Conservation (phyloP, 1,140 invertebrate genomes). For the Meloidogyne chitwoodi region DNA sequence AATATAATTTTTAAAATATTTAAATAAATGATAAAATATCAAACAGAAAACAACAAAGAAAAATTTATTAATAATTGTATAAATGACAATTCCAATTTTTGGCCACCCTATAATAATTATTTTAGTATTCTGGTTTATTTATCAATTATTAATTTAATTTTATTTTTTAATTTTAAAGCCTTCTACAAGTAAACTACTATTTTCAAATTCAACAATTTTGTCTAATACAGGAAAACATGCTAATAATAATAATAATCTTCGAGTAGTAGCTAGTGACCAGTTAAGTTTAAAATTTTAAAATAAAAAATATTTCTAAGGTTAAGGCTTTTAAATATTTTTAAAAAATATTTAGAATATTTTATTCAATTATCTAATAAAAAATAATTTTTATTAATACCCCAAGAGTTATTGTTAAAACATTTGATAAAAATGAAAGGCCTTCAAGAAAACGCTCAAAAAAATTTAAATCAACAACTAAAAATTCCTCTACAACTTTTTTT, state of each 20-base stretch:
- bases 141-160: background rate
- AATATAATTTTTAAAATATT: background rate
- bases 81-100: background rate
- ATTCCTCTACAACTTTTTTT: too few species aligned
- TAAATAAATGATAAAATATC: background rate
- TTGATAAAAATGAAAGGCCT: background rate
- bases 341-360: too few species aligned
- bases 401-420: too few species aligned
- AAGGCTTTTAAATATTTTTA: too few species aligned
- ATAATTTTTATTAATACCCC: too few species aligned
- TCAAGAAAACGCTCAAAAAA: background rate
- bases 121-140: background rate
- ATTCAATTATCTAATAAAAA: too few species aligned
- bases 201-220: background rate
- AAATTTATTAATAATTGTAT: background rate
- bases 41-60: background rate
- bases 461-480: background rate
- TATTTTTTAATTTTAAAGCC: background rate
- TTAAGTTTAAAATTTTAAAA: too few species aligned
- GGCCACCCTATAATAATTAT: background rate
- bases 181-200: background rate
- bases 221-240: background rate
- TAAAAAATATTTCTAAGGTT: too few species aligned
- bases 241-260: background rate
- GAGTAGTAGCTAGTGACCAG: background rate